Percentiles rank a stretch among this genome's conserved stretches.
Evolutionary conservation across 2,888 invertebrate species (phyloP).

Genomic region (Alentia gelatinosa): DNA sequence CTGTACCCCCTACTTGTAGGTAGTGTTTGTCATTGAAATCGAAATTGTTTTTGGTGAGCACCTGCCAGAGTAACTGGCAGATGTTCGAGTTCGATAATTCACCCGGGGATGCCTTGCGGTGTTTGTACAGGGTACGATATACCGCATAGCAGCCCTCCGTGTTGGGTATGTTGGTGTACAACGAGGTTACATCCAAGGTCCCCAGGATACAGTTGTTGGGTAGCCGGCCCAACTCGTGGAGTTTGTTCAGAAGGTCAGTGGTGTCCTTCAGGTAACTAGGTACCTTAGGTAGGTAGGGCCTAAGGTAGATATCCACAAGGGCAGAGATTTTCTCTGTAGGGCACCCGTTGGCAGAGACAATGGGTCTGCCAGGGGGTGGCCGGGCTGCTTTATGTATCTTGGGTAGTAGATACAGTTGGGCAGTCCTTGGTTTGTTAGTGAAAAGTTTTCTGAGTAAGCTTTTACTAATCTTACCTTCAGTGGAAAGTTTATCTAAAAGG

Average conservation of each 20-base stretch:
- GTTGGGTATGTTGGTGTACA: slow-evolving; percentile 25
- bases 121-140: neutral
- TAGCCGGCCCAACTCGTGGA: neutral
- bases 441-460: too few relatives aligned
- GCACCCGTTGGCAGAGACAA: neutral
- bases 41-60: neutral
- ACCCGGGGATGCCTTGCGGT: neutral
- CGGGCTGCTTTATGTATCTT: neutral
- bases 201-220: neutral
- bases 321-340: slow-evolving; percentile 10
- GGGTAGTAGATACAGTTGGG: neutral
- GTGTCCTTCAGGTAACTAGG: neutral
- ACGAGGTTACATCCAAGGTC: neutral
- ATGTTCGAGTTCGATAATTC: neutral
- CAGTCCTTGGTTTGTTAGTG: neutral
- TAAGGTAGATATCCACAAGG: neutral
- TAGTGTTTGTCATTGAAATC: neutral
- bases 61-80: neutral
- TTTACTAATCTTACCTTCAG: neutral
- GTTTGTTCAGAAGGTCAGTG: neutral
- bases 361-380: neutral
- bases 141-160: neutral
- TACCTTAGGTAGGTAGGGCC: neutral
- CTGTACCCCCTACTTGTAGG: neutral
- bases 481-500: neutral